Base-by-base conservation (phyloP, 2,888 invertebrate genomes). In the Cosmia trapezina region DNA sequence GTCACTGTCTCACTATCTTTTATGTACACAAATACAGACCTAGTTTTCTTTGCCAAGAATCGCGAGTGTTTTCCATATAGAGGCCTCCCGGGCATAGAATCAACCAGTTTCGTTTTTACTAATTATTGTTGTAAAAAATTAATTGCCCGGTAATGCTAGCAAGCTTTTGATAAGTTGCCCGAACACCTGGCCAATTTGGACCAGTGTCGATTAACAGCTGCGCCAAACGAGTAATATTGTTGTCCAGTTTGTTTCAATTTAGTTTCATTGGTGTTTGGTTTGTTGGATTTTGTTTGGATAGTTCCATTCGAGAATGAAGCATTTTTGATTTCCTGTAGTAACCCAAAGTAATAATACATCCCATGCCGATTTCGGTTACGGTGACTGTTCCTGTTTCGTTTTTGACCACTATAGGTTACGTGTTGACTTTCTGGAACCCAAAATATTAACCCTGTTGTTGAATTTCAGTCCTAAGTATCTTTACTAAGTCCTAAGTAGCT, bases 101-200 rank as follows among this genome's bases (percentile, higher is more conserved):
- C 28, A 77, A 76, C 57, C 11, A 73, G 73, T 78, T 60, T 63
- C 22, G 12, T 67, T 67, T 67, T 67, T n/a, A 70, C 57, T 78
- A 82, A 78, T 82, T 74, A 57, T 51, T 70, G 61, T 57, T 2
- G n/a, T n/a, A 79, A 81, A 81, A 81, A 82, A 79, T 7, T 72
- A 76, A 82, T 71, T 76, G 79, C 19, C 45, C 8, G 8, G n/a
- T 72, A 81, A 68, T 81, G 17, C 68, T 57, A 59, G 22, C 67
- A 47, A 65, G 57, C 57, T 65, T 76, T 65, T 67, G 33, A 67
- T 57, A 22, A 59, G 59, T 71, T 71, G 45, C 14, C 14, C 51
- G 68, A 51, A 82, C 79, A 81, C 83, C 81, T 81, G 81, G 83
- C 22, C 54, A 72, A 72, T 61, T 81, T 70, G 11, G 54, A 70